phyloP scores from a whole-genome alignment of 2,113 vertebrate species.

The Melanostigma gelatinosum region DNA sequence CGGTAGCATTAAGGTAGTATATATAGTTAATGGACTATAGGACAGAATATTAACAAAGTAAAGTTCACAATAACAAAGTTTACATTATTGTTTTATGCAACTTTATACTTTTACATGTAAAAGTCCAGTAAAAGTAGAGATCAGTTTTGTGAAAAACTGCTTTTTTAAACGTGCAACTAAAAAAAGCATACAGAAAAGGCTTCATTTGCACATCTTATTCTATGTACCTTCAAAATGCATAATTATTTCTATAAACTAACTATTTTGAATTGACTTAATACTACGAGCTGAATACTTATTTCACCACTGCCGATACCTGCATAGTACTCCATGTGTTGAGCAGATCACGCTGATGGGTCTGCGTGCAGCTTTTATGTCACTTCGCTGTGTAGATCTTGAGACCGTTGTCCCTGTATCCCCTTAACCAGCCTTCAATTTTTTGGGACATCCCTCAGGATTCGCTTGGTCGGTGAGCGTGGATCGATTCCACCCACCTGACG shows the following conservation, averaged over 20 bases:
- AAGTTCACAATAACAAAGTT: not conserved
- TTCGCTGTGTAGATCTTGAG: not conserved
- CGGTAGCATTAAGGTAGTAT: not conserved
- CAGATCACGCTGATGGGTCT: not conserved
- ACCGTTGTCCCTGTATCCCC: slow-evolving; percentile 19
- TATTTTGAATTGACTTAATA: not conserved
- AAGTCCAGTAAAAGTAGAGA: not conserved
- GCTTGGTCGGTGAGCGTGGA: slow-evolving; percentile 61
- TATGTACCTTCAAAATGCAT: not conserved
- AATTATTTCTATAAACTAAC: too few relatives aligned
- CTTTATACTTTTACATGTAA: not conserved
- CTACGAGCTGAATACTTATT: not conserved
- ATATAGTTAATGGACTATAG: not conserved
- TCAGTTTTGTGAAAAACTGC: not conserved
- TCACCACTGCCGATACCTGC: not conserved
- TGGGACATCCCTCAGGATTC: slow-evolving; percentile 56
- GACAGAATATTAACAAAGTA: not conserved
- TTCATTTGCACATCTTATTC: not conserved
- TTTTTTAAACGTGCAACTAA: not conserved
- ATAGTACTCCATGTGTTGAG: not conserved
- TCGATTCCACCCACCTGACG: slow-evolving; percentile 71
- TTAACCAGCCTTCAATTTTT: slow-evolving; percentile 28
- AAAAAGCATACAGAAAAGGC: not conserved
- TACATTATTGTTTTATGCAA: not conserved
- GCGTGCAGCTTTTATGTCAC: not conserved